Evolutionary conservation across 2,797 vertebrate species (phyloP).

Genomic region (Eupleurogrammus muticus): DNA sequence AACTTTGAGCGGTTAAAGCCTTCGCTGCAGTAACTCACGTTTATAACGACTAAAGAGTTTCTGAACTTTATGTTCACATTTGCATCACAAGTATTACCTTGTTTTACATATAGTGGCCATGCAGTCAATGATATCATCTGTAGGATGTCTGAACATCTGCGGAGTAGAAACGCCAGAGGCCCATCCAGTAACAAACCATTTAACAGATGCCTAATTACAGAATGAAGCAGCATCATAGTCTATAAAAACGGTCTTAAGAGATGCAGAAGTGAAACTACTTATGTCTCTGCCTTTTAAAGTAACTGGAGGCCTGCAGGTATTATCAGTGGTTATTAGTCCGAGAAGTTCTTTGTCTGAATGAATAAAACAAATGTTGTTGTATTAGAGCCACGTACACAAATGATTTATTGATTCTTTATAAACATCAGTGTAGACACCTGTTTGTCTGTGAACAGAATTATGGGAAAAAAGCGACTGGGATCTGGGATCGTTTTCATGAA

Average conservation of each 20-base stretch:
- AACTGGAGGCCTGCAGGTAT: constrained; percentile 1
- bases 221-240: constrained; percentile 55
- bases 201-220: constrained; percentile 67
- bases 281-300: constrained; percentile 11
- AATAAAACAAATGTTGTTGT: constrained; percentile 23
- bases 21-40: constrained; percentile 19
- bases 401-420: background rate
- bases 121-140: constrained; percentile 59
- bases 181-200: constrained; percentile 61
- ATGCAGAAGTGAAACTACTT: constrained; percentile 28
- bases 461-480: no score
- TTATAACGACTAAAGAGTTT: constrained; percentile 18
- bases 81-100: constrained; percentile 31
- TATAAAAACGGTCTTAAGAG: constrained; percentile 41
- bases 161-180: constrained; percentile 52
- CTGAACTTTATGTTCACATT: constrained; percentile 35
- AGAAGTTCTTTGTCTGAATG: constrained; percentile 21
- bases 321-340: background rate
- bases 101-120: constrained; percentile 40
- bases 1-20: constrained; percentile 20
- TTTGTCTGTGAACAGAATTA: no score
- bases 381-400: background rate
- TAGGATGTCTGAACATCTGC: constrained; percentile 68
- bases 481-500: no score
- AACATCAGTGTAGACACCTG: no score